Percentiles rank a stretch among this genome's conserved stretches.
Evolutionary conservation across 2,888 invertebrate genomes (phyloP).

Genomic region (Drosophila merina): DNA sequence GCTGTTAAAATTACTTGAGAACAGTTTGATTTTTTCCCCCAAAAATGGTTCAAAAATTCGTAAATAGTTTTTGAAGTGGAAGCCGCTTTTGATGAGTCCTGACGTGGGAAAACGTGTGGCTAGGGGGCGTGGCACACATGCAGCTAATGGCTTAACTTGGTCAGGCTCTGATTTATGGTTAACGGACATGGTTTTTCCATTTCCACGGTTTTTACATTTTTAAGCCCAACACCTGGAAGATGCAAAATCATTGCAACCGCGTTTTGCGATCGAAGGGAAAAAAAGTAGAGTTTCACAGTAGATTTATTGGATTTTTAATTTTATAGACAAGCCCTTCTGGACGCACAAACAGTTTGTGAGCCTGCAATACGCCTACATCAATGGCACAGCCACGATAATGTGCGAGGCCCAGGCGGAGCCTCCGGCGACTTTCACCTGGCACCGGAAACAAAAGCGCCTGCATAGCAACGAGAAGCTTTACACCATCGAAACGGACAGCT

Average conservation of each 20-base stretch:
- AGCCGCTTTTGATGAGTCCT: conserved; percentile 31
- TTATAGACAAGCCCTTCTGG: conserved; percentile 82
- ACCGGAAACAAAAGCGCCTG: conserved; percentile 80
- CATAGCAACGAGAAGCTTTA: conserved; percentile 77
- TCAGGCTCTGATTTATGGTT: conserved; percentile 60
- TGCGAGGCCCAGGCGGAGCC: conserved; percentile 86
- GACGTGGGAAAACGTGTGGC: conserved; percentile 17
- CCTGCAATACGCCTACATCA: conserved; percentile 83
- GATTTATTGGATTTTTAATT: conserved; percentile 20
- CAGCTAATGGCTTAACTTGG: conserved; percentile 63
- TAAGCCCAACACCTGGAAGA: conserved; percentile 4
- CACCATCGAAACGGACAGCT: conserved; percentile 77
- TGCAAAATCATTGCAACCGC: not conserved
- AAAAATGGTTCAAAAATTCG: conserved; percentile 44
- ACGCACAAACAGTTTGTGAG: conserved; percentile 72
- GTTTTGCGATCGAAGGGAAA: not conserved
- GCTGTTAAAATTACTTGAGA: conserved; percentile 44
- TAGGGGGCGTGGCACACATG: conserved; percentile 58
- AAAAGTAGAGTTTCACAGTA: not conserved
- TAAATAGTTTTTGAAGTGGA: conserved; percentile 75
- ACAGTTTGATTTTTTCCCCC: conserved; percentile 29
- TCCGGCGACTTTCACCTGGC: conserved; percentile 85
- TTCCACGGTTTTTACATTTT: conserved; percentile 21
- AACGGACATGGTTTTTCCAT: conserved; percentile 45
- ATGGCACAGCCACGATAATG: conserved; percentile 86